phyloP scores from a whole-genome alignment of 2,113 vertebrate genomes.

The Lonchura striata region DNA sequence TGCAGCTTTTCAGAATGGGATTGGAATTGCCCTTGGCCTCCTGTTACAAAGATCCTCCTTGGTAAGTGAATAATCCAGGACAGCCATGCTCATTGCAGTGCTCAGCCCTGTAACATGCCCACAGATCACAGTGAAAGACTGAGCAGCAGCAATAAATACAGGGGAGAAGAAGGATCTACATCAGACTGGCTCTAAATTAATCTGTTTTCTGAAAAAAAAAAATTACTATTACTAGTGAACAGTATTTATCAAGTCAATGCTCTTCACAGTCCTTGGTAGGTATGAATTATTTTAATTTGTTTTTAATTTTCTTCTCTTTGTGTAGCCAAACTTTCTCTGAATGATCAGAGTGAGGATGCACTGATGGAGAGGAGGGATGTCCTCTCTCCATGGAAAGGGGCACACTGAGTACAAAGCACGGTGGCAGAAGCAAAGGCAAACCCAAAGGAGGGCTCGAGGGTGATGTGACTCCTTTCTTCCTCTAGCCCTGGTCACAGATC shows the following conservation, averaged over 20 bases:
- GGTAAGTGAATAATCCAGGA: neutral
- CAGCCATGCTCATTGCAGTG: neutral
- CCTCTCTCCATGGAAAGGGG: neutral
- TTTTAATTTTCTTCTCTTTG: neutral
- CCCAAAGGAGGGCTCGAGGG: neutral
- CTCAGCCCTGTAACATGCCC: neutral
- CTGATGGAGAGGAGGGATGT: neutral
- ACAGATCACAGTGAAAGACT: neutral
- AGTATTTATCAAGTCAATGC: neutral
- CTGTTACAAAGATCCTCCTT: neutral
- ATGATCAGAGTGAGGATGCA: neutral
- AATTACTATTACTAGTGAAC: neutral
- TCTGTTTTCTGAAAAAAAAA: neutral
- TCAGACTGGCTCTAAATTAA: neutral
- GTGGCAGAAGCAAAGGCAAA: neutral
- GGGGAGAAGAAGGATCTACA: neutral
- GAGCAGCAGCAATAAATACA: neutral
- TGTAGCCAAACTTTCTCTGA: neutral
- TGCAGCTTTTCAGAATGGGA: neutral
- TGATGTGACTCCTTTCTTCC: neutral
- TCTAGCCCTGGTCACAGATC: neutral
- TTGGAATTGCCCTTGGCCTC: conserved; percentile 5
- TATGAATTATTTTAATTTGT: neutral
- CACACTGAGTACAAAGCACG: accelerated
- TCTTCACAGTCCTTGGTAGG: neutral